These are phyloP conservation scores for Drosophila varians DNA, from an alignment of 1,140 invertebrate species.

Conservation along the genomic window DNA sequence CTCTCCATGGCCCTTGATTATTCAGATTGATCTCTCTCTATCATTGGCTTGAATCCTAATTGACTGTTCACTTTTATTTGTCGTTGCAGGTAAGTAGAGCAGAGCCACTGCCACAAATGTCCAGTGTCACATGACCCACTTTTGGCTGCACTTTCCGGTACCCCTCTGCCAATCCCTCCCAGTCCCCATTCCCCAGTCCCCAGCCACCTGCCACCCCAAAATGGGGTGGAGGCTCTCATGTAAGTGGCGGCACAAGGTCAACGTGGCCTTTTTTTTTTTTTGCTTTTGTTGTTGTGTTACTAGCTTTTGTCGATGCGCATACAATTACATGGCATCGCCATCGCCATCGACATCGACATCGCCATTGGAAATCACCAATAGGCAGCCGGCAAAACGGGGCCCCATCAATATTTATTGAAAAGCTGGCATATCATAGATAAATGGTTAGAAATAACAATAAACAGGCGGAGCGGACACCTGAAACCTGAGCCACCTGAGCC, in stretches of 20 bases:
- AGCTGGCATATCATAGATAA: conserved; percentile 65
- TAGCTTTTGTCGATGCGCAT: conserved; percentile 30
- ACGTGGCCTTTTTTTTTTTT: conserved; percentile 43
- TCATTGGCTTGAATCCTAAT: conserved; percentile 17
- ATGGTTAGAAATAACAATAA: conserved; percentile 50
- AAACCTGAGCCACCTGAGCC: conserved; percentile 35
- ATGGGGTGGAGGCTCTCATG: conserved; percentile 10
- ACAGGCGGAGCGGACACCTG: conserved; percentile 39
- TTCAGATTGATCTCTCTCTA: conserved; percentile 1
- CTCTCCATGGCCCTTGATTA: neutral
- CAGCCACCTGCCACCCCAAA: conserved; percentile 2
- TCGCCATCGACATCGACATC: neutral
- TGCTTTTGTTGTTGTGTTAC: neutral
- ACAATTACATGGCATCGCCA: conserved; percentile 44
- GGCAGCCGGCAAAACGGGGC: conserved; percentile 2
- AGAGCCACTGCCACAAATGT: conserved; percentile 58
- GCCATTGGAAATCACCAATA: conserved; percentile 10
- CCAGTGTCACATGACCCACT: conserved; percentile 73
- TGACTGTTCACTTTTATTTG: conserved; percentile 35
- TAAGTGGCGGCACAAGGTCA: conserved; percentile 68
- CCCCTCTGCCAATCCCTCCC: too few species aligned
- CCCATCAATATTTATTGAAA: conserved; percentile 70
- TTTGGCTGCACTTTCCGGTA: conserved; percentile 32
- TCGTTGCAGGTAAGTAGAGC: conserved; percentile 75
- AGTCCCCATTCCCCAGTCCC: neutral